Evolutionary conservation across 2,113 vertebrate species (phyloP).

Genomic region (Taxidea taxus): DNA sequence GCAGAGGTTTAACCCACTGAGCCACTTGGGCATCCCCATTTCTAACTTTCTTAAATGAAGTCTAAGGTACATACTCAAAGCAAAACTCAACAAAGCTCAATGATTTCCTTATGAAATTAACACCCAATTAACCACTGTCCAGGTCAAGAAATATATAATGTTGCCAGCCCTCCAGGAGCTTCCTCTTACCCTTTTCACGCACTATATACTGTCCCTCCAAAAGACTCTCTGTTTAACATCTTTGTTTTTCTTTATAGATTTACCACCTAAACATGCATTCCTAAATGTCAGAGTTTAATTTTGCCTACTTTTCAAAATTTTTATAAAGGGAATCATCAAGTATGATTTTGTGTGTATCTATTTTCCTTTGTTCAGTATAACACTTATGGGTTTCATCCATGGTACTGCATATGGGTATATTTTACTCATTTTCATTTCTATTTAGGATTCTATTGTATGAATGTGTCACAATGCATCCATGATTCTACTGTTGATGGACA

Average conservation of each 20-base stretch:
- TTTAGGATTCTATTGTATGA: background rate
- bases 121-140: rapidly evolving
- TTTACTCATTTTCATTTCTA: background rate
- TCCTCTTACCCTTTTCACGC: background rate
- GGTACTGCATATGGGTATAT: background rate
- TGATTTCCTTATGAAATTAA: background rate
- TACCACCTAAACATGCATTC: background rate
- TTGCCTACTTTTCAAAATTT: background rate
- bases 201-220: background rate
- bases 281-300: background rate
- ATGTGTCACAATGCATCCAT: background rate
- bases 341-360: background rate
- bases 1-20: no score
- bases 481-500: background rate
- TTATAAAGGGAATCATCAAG: background rate
- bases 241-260: background rate
- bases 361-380: background rate
- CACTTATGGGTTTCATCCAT: background rate
- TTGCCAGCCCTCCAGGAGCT: background rate
- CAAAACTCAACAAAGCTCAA: background rate
- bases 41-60: background rate
- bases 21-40: no score
- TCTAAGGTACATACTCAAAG: background rate
- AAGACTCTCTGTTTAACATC: background rate
- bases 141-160: background rate